Evolutionary conservation across 1,140 invertebrate species (phyloP), one percentile per base, ranked within the genome.

Genomic region (Eumaeus atala): DNA sequence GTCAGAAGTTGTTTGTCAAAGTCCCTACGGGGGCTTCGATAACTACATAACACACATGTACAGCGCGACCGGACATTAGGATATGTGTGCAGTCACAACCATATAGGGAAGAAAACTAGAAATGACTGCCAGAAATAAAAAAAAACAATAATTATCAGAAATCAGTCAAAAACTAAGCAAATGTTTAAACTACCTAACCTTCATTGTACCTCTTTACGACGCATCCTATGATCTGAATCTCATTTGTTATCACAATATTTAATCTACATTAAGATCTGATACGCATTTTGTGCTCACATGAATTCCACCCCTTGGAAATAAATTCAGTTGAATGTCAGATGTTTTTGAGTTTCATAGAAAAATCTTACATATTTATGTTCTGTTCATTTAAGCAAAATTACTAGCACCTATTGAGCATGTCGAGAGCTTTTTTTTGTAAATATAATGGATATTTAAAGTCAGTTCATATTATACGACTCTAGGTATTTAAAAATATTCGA

Each of bases 81-180:
- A 82, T 82, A 82, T 82, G 77, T 81, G 54, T 74, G 78, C 74
- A 78, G 74, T 84, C 78, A 84, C 81, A 84, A 84, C 80, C 80
- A 71, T 74, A 40, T 68, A 59, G 62, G 64, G 57, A 63, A 60
- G 58, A 59, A 58, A 70, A 62, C 51, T 36, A 67, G n/a, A 12
- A 59, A 64, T 64, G 75, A 78, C 77, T 74, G 74, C 71, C 56
- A 55, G 56, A 42, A 50, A n/a, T 61, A 64, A 59, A 53, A 48
- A 61, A 57, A 36, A 14, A 49, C 36, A 50, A 60, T 37, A 62
- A 36, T 53, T 51, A 53, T 64, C 54, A 61, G 66, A 50, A 69
- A 70, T 77, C 70, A 66, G 67, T 77, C 73, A 62, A 73, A 57
- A 67, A 58, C 67, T 75, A 74, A 77, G 68, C 70, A 74, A 71